These are phyloP conservation scores for Netelia fuscicornis DNA, from an alignment of 2,888 invertebrate genomes.

Conservation along the genomic window DNA sequence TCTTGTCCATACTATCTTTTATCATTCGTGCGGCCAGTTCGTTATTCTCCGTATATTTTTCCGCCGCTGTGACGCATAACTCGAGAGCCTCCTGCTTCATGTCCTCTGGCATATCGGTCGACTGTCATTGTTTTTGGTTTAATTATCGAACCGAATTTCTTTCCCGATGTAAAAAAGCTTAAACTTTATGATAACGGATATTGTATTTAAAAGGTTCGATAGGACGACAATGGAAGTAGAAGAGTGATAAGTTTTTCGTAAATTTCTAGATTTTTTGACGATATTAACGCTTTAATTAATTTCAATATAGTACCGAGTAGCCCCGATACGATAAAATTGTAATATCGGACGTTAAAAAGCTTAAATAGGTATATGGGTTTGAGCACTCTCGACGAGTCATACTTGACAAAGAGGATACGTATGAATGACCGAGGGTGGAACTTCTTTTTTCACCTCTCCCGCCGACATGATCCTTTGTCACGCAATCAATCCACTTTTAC, in stretches of 20 bases:
- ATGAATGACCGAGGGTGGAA: constrained; percentile 86
- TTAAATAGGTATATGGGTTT: not conserved
- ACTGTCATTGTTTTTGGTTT: constrained; percentile 51
- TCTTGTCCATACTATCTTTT: constrained; percentile 98
- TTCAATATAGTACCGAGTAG: too few relatives aligned
- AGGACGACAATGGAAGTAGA: too few relatives aligned
- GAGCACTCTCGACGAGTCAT: constrained; percentile 75
- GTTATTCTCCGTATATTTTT: constrained; percentile 93
- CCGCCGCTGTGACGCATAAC: constrained; percentile 96
- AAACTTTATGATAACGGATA: too few relatives aligned
- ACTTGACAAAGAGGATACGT: constrained; percentile 94
- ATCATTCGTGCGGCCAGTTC: constrained; percentile 96
- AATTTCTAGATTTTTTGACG: too few relatives aligned
- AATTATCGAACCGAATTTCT: not conserved
- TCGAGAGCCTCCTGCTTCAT: constrained; percentile 96
- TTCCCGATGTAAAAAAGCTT: too few relatives aligned
- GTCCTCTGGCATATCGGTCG: constrained; percentile 92
- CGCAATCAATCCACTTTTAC: not conserved
- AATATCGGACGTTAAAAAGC: not conserved
- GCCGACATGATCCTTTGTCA: constrained; percentile 75
- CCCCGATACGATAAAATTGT: too few relatives aligned
- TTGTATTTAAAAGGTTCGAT: too few relatives aligned
- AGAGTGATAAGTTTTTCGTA: too few relatives aligned
- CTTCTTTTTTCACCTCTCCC: constrained; percentile 87
- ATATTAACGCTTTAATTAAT: too few relatives aligned